Conservation (phyloP, 2,797 vertebrate genomes). For the Darevskia mixta region DNA sequence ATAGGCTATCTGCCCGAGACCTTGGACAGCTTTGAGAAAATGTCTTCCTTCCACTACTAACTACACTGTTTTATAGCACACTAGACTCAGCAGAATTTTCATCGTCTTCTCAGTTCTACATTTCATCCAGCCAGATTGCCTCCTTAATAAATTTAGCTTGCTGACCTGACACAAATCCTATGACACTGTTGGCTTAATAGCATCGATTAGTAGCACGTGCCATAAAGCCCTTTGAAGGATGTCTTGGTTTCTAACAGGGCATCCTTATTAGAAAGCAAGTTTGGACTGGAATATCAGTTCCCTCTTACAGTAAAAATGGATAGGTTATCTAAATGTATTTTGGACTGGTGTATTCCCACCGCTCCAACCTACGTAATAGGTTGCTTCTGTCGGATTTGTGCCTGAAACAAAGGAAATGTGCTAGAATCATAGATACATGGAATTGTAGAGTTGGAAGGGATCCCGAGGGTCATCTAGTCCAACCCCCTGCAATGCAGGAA, state of each 20-base stretch:
- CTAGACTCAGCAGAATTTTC: constrained; percentile 1
- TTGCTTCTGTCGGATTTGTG: not conserved
- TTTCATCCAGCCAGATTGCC: constrained; percentile 19
- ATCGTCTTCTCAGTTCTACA: not conserved
- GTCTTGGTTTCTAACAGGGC: constrained; percentile 8
- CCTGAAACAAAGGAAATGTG: not conserved
- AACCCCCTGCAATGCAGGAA: no score
- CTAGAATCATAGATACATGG: no score
- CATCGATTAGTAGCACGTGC: not conserved
- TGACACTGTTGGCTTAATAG: constrained; percentile 19
- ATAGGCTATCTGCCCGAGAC: no score
- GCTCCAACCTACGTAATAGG: not conserved
- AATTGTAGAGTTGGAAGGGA: no score
- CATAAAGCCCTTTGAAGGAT: constrained; percentile 2
- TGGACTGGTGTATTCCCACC: not conserved
- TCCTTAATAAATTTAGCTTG: constrained; percentile 9
- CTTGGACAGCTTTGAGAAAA: not conserved
- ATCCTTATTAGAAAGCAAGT: constrained; percentile 14
- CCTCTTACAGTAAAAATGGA: constrained; percentile 4
- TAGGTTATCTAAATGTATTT: not conserved
- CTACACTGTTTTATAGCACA: not conserved
- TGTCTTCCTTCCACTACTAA: not conserved
- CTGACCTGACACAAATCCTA: constrained; percentile 12
- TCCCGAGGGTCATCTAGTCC: no score
- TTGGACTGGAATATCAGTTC: not conserved